A percentile compares a stretch with the other conserved stretches of the same genome.
Conservation (phyloP, 2,113 vertebrate species). For the Eubucco bourcierii region DNA sequence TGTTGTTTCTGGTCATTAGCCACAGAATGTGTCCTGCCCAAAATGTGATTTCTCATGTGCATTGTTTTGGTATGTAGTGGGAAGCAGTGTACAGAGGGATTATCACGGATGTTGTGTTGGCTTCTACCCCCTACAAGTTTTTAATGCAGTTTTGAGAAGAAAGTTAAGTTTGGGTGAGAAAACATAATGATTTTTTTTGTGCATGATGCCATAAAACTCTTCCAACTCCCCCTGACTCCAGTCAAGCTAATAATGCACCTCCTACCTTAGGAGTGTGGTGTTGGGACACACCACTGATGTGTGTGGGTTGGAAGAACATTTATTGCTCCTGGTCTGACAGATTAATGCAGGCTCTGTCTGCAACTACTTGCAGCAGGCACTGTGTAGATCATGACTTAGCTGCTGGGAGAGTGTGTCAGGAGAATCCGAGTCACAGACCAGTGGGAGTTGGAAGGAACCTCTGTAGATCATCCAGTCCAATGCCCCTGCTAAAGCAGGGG, state of each 20-base stretch:
- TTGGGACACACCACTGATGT: neutral
- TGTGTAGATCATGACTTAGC: fast-evolving
- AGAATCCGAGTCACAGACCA: too few species aligned
- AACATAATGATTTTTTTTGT: neutral
- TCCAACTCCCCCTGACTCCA: neutral
- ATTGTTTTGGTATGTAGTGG: neutral
- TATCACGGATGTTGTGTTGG: neutral
- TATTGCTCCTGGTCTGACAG: neutral
- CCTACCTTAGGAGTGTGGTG: neutral
- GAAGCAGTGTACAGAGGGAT: fast-evolving
- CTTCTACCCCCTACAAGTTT: neutral
- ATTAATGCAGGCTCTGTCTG: neutral
- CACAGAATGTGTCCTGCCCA: neutral
- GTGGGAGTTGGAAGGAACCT: too few species aligned
- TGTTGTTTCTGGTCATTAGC: conserved; percentile 20
- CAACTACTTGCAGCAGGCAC: neutral
- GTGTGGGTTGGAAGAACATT: neutral
- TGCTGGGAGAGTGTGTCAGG: neutral
- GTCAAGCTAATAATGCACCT: fast-evolving
- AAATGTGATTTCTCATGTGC: neutral
- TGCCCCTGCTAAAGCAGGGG: too few species aligned
- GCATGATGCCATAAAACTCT: neutral
- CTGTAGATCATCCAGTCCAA: too few species aligned
- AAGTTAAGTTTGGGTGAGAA: neutral
- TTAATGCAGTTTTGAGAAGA: neutral